Base-by-base conservation (phyloP, 1,140 invertebrate genomes). In the Rhizoglyphus robini region DNA sequence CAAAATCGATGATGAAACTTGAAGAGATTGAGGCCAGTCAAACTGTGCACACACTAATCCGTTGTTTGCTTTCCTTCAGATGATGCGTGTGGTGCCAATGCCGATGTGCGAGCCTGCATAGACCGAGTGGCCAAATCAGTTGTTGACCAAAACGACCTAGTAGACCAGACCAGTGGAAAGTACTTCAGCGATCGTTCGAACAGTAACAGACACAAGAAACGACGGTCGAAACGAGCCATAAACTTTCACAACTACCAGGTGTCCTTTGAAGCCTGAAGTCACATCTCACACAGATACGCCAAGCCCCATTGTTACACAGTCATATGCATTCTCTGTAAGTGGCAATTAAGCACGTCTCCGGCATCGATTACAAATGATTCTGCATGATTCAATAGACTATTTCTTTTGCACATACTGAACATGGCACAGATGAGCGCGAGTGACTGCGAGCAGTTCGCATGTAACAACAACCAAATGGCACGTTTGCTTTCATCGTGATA, bases 41-140 rank as follows among this genome's bases (percentile, higher is more conserved):
- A 86, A 18, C 32, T 60, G n/a, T n/a, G n/a, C n/a, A n/a, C n/a
- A n/a, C n/a, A n/a, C n/a, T n/a, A n/a, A n/a, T 60, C 58, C 32
- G 11, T 41, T 11, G 5, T 60, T 60, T n/a, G 8, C 23, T 32
- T 54, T 54, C 51, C 8, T 54, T 32, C 11, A 63, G 63, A 64
- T 25, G 84, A 82, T 67, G 90, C 89, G 8, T 93, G 90, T 77
- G 91, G 90, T 48, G 84, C 91, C 38, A 90, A 83, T 15, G 86
- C 88, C 66, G 86, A 90, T 65, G 82, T 91, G 29, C 82, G 84
- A 63, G 82, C 89, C 70, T 94, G 90, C 89, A 96, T 96, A 92
- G 84, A 92, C 68, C 80, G 80, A 67, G 83, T 96, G 69, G 90
- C 94, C 75, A 88, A 90, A 77, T 90, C 90, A 11, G 89, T 83